These are phyloP conservation scores for Rhombomys opimus DNA, from an alignment of 2,113 vertebrate species.

Conservation along the genomic window DNA sequence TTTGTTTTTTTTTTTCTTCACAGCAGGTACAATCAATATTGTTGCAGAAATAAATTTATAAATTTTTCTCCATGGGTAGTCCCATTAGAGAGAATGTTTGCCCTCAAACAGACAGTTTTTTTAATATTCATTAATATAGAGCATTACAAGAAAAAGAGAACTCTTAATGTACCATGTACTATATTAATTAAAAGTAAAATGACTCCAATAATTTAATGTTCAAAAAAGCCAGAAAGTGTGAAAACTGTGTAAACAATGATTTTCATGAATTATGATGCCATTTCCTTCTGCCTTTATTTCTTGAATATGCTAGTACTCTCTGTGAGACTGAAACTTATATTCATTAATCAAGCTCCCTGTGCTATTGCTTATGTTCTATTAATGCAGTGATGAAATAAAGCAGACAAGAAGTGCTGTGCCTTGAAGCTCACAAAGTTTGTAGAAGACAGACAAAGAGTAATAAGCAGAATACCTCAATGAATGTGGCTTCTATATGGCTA, in stretches of 20 bases:
- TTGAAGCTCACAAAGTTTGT: background rate
- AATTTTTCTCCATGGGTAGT: conserved; percentile 63
- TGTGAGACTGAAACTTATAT: background rate
- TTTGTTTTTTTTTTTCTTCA: conserved; percentile 64
- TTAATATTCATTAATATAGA: conserved; percentile 54
- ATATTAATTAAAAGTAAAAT: conserved; percentile 67
- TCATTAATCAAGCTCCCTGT: background rate
- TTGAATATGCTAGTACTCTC: background rate
- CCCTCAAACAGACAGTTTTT: conserved; percentile 26
- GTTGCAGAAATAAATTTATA: conserved; percentile 61
- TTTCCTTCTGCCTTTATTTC: background rate
- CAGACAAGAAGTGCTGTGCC: background rate
- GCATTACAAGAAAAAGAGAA: background rate
- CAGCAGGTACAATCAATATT: conserved; percentile 63
- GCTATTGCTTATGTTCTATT: background rate
- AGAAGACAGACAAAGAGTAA: background rate
- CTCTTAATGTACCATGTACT: conserved; percentile 1
- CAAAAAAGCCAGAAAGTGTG: conserved; percentile 14
- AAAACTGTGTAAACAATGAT: background rate
- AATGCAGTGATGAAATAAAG: background rate
- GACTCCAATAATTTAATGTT: conserved; percentile 55
- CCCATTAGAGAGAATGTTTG: conserved; percentile 57
- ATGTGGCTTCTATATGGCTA: background rate
- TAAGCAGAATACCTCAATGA: background rate
- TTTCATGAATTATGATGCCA: background rate